phyloP scores from a whole-genome alignment of 1,140 invertebrate species.

The Asbolus verrucosus region DNA sequence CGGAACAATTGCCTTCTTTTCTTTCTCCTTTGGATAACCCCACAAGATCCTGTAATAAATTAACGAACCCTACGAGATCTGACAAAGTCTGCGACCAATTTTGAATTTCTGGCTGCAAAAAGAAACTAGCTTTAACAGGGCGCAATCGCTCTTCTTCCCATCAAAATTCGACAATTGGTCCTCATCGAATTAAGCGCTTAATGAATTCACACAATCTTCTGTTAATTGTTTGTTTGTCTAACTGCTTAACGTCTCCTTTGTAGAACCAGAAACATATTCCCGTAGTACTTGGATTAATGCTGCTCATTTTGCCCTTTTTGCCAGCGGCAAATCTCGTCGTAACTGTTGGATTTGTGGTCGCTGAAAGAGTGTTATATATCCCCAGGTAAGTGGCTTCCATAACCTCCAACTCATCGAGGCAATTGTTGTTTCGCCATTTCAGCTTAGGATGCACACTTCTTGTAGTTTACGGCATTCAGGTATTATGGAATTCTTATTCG shows the following conservation, averaged over 20 bases:
- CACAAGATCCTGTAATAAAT: slow-evolving; percentile 21
- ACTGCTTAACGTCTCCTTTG: too few relatives aligned
- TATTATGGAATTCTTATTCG: slow-evolving; percentile 70
- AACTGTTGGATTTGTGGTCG: slow-evolving; percentile 91
- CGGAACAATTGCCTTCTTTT: slow-evolving; percentile 15
- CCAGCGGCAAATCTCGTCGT: slow-evolving; percentile 90
- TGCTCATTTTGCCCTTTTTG: slow-evolving; percentile 84
- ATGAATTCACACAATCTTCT: too few relatives aligned
- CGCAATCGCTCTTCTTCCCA: too few relatives aligned
- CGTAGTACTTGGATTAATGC: slow-evolving; percentile 72
- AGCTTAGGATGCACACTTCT: slow-evolving; percentile 78
- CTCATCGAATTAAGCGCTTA: background rate
- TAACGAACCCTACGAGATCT: slow-evolving; percentile 19
- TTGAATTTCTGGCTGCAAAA: slow-evolving; percentile 16
- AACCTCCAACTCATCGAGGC: background rate
- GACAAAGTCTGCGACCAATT: slow-evolving; percentile 24
- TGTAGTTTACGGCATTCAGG: slow-evolving; percentile 73
- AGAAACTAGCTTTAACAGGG: slow-evolving; percentile 20
- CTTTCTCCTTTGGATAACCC: slow-evolving; percentile 17
- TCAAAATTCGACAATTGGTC: background rate
- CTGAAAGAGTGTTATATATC: slow-evolving; percentile 90
- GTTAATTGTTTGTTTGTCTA: too few relatives aligned
- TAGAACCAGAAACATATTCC: slow-evolving; percentile 75
- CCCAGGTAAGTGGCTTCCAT: slow-evolving; percentile 75
- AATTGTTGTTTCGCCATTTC: slow-evolving; percentile 57